phyloP scores from a whole-genome alignment of 2,113 vertebrate species.

The Megaptera novaeangliae region DNA sequence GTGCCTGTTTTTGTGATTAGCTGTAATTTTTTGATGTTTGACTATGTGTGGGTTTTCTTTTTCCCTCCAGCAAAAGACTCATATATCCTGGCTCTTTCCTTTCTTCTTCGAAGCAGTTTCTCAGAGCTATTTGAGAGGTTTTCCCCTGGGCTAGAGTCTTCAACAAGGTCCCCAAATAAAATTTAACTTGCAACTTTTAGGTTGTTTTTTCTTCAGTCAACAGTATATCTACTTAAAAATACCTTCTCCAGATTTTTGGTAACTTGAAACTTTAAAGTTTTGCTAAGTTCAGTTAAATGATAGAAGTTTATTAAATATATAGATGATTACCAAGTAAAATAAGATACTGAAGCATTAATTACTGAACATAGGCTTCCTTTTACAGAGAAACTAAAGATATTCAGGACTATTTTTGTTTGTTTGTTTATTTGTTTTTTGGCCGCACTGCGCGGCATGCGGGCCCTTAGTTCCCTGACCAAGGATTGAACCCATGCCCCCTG shows the following conservation, averaged over 20 bases:
- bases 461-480: no score
- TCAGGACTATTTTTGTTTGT: neutral
- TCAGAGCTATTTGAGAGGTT: neutral
- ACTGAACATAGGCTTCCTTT: neutral
- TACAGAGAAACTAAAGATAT: neutral
- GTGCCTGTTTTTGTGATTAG: neutral
- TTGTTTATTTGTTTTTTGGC: no score
- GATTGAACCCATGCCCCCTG: no score
- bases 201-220: neutral
- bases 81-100: neutral
- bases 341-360: neutral
- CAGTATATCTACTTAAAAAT: neutral
- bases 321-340: neutral
- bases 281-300: neutral
- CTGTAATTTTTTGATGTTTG: neutral
- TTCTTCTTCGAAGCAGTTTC: neutral
- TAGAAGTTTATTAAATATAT: neutral
- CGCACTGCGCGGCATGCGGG: rapidly evolving
- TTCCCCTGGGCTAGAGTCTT: neutral
- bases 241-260: no score
- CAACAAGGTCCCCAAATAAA: neutral
- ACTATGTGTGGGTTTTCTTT: neutral
- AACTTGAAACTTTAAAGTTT: neutral
- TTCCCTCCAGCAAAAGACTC: neutral
- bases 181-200: neutral